Percentiles rank a stretch among this genome's conserved stretches.
phyloP scores from a whole-genome alignment of 2,113 vertebrate species.

The Aspidoscelis tigris region DNA sequence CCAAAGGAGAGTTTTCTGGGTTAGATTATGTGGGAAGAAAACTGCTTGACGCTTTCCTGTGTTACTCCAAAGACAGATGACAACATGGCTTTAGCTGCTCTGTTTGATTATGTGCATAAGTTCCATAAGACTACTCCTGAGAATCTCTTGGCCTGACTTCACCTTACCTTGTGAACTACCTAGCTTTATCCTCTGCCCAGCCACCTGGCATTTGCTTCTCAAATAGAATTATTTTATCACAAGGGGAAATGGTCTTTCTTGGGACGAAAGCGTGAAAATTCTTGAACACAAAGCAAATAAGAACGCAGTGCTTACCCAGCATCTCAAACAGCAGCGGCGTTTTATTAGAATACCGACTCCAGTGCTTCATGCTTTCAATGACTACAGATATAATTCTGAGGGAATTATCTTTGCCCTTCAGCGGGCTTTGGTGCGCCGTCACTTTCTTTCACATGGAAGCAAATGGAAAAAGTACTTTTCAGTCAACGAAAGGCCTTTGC shows the following conservation, averaged over 20 bases:
- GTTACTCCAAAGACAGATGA: too few relatives aligned
- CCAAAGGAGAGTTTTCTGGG: too few relatives aligned
- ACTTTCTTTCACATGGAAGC: slow-evolving; percentile 66
- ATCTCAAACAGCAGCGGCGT: slow-evolving; percentile 87
- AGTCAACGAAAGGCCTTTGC: neutral
- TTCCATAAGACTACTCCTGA: too few relatives aligned
- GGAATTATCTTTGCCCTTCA: slow-evolving; percentile 76
- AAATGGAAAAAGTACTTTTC: neutral
- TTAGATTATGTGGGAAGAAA: too few relatives aligned
- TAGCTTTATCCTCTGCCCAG: neutral
- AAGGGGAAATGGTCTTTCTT: neutral
- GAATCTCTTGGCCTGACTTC: neutral
- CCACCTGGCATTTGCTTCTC: neutral
- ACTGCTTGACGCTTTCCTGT: too few relatives aligned
- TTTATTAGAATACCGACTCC: slow-evolving; percentile 86
- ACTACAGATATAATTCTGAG: slow-evolving; percentile 88
- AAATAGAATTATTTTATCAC: neutral
- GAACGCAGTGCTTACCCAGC: slow-evolving; percentile 80
- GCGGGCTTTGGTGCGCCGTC: slow-evolving; percentile 65
- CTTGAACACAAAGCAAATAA: neutral
- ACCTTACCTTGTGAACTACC: too few relatives aligned
- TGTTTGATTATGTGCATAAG: too few relatives aligned
- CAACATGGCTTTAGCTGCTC: too few relatives aligned
- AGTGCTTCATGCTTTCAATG: slow-evolving; percentile 91
- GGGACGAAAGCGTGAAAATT: slow-evolving; percentile 10